Conservation (phyloP, 1,140 invertebrate species). For the Brachionus rubens region DNA sequence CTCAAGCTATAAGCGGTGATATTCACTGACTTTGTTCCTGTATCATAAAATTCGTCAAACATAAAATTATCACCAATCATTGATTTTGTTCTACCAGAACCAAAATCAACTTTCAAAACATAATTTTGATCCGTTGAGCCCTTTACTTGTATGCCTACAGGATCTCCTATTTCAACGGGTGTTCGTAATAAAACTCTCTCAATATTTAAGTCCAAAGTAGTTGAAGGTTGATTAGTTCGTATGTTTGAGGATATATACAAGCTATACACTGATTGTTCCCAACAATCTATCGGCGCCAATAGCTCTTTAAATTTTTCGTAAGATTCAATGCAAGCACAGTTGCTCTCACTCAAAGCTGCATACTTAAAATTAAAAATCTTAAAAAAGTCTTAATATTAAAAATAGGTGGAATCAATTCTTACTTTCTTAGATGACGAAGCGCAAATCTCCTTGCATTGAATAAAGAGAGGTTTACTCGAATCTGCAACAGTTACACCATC, state of each 20-base stretch:
- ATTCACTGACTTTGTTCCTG: not conserved
- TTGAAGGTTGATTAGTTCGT: not conserved
- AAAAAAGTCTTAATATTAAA: too few relatives aligned
- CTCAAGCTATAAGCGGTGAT: slow-evolving; percentile 16
- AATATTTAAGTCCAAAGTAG: not conserved
- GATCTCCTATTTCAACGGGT: slow-evolving; percentile 25
- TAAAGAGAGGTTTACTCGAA: not conserved
- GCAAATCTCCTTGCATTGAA: slow-evolving; percentile 5
- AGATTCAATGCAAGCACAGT: slow-evolving; percentile 1
- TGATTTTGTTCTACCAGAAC: not conserved
- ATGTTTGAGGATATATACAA: not conserved
- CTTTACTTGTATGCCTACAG: slow-evolving; percentile 12
- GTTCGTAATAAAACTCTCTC: not conserved
- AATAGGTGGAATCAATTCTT: too few relatives aligned
- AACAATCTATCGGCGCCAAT: too few relatives aligned
- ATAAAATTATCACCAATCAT: slow-evolving; percentile 7
- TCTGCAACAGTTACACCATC: not conserved
- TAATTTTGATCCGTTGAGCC: not conserved
- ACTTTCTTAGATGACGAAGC: too few relatives aligned
- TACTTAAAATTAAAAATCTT: not conserved
- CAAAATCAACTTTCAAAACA: slow-evolving; percentile 13
- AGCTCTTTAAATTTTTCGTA: not conserved
- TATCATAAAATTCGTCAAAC: not conserved
- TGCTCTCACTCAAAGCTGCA: not conserved
- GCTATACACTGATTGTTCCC: too few relatives aligned